Base-by-base conservation (phyloP, 2,797 vertebrate species). In the Neostethus bicornis region DNA sequence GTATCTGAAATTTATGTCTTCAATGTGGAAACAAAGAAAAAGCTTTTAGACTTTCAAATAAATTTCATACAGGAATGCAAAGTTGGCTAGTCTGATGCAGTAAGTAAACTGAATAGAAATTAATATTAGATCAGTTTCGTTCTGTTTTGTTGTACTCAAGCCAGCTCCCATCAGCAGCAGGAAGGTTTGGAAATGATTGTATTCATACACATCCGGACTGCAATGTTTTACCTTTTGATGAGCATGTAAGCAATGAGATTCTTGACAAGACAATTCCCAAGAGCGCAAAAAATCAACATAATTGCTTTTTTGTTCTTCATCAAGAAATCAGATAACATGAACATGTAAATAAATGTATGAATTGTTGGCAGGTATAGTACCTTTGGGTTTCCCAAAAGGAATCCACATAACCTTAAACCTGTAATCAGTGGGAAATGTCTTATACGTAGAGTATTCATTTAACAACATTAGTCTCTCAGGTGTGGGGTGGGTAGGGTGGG, bases 391-490 rank as follows among this genome's bases (percentile, higher is more conserved):
- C 17, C 38, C 19, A 39, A 35, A 39, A 39, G 10, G 19, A 10
- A 46, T 56, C 23, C 17, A 37, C 39, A 12, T 12, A 37, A 38
- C 26, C 70, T 21, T 24, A 23, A 47, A 29, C 6, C 17, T 41
- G 29, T 21, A 43, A 48, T 60, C 29, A 49, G 31, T 42, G 54
- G 51, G 62, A 51, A 55, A 61, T 55, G 37, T 1, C 2, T 28
- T 37, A 21, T 1, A 16, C 31, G 42, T 23, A 17, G 32, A 47
- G 49, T 52, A 67, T 73, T 47, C 64, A 71, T 81, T 67, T 63
- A 69, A 63, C 43, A 54, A 50, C 39, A 73, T 72, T 67, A 55
- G 50, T 61, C 24, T 60, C 55, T 44, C 34, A 61, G 73, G 25
- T 57, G 53, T 35, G 20, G 38, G 51, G 23, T 29, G 26, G 38